These are phyloP conservation scores for Malurus elegans DNA, from an alignment of 2,113 vertebrate species.

Conservation along the genomic window DNA sequence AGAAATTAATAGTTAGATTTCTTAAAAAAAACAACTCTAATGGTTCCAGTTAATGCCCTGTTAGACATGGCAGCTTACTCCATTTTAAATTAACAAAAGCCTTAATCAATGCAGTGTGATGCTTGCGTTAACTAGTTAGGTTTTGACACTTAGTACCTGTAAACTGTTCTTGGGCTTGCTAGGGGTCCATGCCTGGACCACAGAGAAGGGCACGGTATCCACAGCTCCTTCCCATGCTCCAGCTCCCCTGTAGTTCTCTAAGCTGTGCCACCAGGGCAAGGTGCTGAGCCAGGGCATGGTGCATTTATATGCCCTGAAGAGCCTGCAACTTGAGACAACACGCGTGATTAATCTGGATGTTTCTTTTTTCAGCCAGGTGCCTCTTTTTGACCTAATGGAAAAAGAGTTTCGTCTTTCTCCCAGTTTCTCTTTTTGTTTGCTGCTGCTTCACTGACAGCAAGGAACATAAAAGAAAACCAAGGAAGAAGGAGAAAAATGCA, in stretches of 20 bases:
- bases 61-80: not conserved
- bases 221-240: not conserved
- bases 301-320: not conserved
- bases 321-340: not conserved
- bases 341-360: not conserved
- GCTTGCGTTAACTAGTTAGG: not conserved
- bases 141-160: not conserved
- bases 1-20: not conserved
- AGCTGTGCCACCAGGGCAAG: not conserved
- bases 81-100: not conserved
- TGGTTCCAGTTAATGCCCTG: not conserved
- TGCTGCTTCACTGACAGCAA: not conserved
- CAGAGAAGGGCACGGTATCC: not conserved
- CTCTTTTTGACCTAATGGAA: not conserved
- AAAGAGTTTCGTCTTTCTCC: not conserved
- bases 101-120: not conserved
- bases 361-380: not conserved
- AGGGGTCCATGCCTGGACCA: rapidly evolving
- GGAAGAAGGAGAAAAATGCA: not conserved
- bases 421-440: not conserved
- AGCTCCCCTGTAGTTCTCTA: not conserved
- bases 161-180: not conserved
- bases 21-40: not conserved
- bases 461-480: not conserved
- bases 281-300: not conserved